Base-by-base conservation (phyloP, 2,113 vertebrate species). In the Cricetomys ansorgei region DNA sequence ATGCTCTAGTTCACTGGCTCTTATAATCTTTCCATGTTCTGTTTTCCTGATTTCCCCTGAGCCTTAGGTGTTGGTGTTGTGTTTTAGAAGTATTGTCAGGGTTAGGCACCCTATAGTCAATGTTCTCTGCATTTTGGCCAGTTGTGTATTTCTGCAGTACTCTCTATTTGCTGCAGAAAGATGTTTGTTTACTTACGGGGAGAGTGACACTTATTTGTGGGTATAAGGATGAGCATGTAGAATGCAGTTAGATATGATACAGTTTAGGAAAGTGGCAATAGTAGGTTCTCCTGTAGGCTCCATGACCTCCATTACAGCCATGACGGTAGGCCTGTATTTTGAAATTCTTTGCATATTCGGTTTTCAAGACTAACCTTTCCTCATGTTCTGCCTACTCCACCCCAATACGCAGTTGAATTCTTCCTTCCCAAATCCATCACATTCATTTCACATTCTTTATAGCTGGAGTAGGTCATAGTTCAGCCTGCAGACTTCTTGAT, bases 271-370 rank as follows among this genome's bases (percentile, higher is more conserved):
- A 57, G 2, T 40, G 37, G 1, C 12, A 40, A 23, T 8, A 21
- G 55, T 81, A n/a, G n/a, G 23, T 4, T 59, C 79, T n/a, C 53
- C 21, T 83, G 3, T 62, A 43, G n/a, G 27, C n/a, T 83, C 23
- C 23, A 62, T 62, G 55, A 83, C 55, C 25, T 83, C n/a, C 21
- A n/a, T n/a, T n/a, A n/a, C 12, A 83, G n/a, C 7, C n/a, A 43
- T 17, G 3, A 37, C 23, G 40, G 79, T 0, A 81, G 13, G 11
- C 55, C 62, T 62, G 23, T 92, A 75, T 93, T 75, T 88, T 67
- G 55, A 88, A 92, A 80, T 43, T 34, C 27, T 96, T 90, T 83
- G 11, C 57, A 50, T 16, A 92, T 69, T 91, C 88, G 37, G 37
- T 94, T 94, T 94, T 43, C 67, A 48, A 15, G 15, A 80, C 48